phyloP scores from a whole-genome alignment of 2,888 invertebrate species.

The Trilocha varians region DNA sequence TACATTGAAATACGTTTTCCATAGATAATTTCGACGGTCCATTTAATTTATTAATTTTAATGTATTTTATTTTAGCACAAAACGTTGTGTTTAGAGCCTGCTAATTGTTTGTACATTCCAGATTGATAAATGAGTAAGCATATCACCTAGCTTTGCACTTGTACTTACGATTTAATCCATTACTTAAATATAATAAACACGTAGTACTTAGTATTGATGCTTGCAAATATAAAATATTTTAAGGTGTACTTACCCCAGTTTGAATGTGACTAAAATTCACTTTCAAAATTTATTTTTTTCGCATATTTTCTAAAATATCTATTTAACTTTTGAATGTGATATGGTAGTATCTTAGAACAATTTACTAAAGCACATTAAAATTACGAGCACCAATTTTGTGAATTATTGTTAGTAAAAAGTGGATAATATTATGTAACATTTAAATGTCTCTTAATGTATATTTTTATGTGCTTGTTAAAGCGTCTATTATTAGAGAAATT shows the following conservation, averaged over 20 bases:
- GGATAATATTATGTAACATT: conserved; percentile 4
- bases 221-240: neutral
- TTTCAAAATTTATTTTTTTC: too few species aligned
- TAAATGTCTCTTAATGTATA: conserved; percentile 12
- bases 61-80: too few species aligned
- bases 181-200: neutral
- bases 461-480: conserved; percentile 38
- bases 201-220: neutral
- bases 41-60: too few species aligned
- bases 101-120: conserved; percentile 22
- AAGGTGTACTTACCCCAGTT: neutral
- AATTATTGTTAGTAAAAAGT: conserved; percentile 19
- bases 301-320: neutral
- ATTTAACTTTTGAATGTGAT: neutral
- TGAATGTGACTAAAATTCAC: neutral
- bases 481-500: conserved; percentile 35
- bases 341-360: conserved; percentile 2
- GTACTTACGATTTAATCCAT: conserved; percentile 1
- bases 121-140: conserved; percentile 14
- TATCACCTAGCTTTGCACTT: conserved; percentile 21
- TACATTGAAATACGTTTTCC: too few species aligned
- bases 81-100: neutral
- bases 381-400: conserved; percentile 7
- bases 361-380: conserved; percentile 3
- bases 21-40: too few species aligned